phyloP scores from a whole-genome alignment of 2,113 vertebrate genomes.

The Pelecanus crispus region DNA sequence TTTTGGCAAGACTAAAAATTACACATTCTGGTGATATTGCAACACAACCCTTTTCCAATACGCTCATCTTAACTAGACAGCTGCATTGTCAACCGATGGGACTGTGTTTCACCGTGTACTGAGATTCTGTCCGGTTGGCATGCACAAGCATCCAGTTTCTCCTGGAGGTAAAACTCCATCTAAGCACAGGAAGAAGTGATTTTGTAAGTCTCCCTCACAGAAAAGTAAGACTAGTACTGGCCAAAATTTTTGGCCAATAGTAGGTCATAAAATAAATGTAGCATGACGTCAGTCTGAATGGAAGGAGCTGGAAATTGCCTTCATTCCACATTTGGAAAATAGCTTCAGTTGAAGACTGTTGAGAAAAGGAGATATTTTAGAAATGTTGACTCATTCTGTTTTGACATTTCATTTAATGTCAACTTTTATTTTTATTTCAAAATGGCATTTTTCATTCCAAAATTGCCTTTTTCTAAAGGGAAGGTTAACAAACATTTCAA shows the following conservation, averaged over 20 bases:
- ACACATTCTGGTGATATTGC: background rate
- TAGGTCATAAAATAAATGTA: background rate
- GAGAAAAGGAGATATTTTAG: constrained; percentile 21
- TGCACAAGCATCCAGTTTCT: background rate
- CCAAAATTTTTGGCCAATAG: background rate
- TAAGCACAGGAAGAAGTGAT: background rate
- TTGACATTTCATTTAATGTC: constrained; percentile 58
- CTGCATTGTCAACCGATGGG: accelerated
- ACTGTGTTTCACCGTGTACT: background rate
- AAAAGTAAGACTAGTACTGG: background rate
- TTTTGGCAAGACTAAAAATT: background rate
- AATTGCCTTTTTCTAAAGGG: constrained; percentile 1
- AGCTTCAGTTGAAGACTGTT: background rate
- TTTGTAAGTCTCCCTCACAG: background rate
- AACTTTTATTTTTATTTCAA: constrained; percentile 46
- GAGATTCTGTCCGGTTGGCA: background rate
- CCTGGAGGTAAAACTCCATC: background rate
- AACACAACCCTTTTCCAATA: background rate
- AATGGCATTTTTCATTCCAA: constrained; percentile 31
- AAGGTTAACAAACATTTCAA: constrained; percentile 31
- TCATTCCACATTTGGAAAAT: background rate
- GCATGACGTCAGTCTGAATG: background rate
- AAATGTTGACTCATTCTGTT: constrained; percentile 47
- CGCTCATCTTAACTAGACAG: background rate
- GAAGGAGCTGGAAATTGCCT: background rate